Conservation (phyloP, 2,797 vertebrate genomes). For the Hozukius guyotensis region DNA sequence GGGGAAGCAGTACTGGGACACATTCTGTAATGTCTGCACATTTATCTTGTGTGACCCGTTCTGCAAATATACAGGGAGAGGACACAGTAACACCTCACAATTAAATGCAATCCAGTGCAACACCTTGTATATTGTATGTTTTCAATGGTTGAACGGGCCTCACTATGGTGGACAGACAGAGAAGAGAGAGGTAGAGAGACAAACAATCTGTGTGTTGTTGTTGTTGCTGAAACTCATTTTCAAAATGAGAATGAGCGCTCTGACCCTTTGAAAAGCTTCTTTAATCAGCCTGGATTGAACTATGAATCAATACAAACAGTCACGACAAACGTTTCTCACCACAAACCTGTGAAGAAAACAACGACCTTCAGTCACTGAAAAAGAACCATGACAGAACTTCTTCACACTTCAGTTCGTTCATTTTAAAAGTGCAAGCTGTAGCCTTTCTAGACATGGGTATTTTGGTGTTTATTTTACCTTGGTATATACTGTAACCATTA, state of each 20-base stretch:
- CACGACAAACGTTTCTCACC: background rate
- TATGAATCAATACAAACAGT: slow-evolving; percentile 15
- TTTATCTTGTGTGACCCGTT: slow-evolving; percentile 23
- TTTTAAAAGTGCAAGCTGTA: background rate
- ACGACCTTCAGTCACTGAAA: background rate
- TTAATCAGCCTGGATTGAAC: slow-evolving; percentile 1
- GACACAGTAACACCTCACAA: background rate
- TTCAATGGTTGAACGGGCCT: background rate
- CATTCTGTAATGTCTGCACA: background rate
- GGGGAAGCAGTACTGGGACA: background rate
- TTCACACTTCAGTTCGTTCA: background rate
- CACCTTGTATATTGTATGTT: background rate
- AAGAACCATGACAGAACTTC: background rate
- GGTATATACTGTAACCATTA: no score
- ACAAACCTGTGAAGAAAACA: background rate
- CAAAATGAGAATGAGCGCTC: background rate
- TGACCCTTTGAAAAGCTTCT: slow-evolving; percentile 15
- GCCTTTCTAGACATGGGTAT: background rate
- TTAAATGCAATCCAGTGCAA: background rate
- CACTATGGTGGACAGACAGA: background rate
- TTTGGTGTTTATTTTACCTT: background rate
- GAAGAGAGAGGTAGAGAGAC: background rate
- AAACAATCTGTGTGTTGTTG: background rate
- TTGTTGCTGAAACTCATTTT: slow-evolving; percentile 8
- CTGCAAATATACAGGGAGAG: background rate